Evolutionary conservation across 2,888 invertebrate genomes (phyloP), one percentile per base, ranked within the genome.

Genomic region (Agrochola macilenta): DNA sequence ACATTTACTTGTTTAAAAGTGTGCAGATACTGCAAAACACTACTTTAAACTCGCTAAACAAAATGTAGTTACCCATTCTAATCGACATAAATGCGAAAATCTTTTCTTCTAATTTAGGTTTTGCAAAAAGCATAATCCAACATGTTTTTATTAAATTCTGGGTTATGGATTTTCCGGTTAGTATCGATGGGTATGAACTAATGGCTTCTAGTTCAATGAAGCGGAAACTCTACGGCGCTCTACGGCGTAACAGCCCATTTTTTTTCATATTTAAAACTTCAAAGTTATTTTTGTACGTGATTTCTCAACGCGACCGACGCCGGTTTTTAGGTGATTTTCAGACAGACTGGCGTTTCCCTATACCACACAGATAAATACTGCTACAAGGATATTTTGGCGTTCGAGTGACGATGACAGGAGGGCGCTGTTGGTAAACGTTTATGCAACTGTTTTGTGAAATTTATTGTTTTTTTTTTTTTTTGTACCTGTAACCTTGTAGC

Each of bases 141-240:
- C n/a, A 30, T 2, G 43, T 43, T 77, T 52, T 77, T 60, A 77
- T 68, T 81, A 77, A 80, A 88, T 79, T 66, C 76, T 66, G 79
- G 76, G 78, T 72, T 78, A 81, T 79, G 72, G 76, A 79, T 74
- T 74, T 82, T 26, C 79, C 77, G 49, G 82, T 76, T 84, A 78
- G 71, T 71, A 76, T 75, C 71, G 69, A 46, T 74, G 78, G 79
- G 83, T 84, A 83, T 83, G 86, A 86, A 83, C 81, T 65, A 87
- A 82, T 84, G 63, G 83, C 70, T 88, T 89, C 86, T 83, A 43
- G 88, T 63, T 83, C 87, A 88, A 68, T 81, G 73, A 76, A 82
- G 78, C 79, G 83, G 70, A 77, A 26, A 58, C 26, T 58, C 26
- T 80, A 84, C 78, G 70, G 69, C 71, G 76, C 26, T 58, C 26